Evolutionary conservation across 2,113 vertebrate genomes (phyloP), one percentile per base, ranked within the genome.

Genomic region (Dascyllus trimaculatus): DNA sequence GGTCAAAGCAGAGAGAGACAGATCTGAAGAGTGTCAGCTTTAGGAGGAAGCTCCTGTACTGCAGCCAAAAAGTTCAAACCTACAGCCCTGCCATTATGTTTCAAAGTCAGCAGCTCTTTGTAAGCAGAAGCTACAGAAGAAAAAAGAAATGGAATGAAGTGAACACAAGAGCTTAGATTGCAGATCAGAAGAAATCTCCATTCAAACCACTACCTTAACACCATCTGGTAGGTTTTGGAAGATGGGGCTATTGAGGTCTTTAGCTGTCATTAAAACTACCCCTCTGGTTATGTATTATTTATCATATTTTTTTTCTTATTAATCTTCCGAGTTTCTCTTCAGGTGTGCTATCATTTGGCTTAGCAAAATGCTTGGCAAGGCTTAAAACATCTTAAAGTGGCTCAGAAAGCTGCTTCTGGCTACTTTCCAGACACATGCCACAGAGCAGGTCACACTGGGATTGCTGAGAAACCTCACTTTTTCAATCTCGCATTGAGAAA

Each of bases 351-450:
- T 66, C 8, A 8, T 81, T 29, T 49, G 18, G 72, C 65, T 70
- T 66, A 62, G 71, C 77, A 74, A 74, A 79, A 61, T 25, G 51
- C 73, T 62, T 71, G 75, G 66, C 65, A 73, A 26, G 45, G 64
- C 76, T 87, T 83, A 80, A 84, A 82, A 74, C 79, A 78, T 77
- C 73, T 83, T 85, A 81, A 84, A 86, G 71, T 51, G 45, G 66
- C 75, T 82, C 72, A 85, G 48, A 75, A 71, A 77, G 67, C 62
- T 62, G 72, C 81, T 84, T 15, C 72, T 93, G 91, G 89, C 71
- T 24, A 29, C 40, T 62, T 68, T 91, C 84, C 87, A 91, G 81
- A 78, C 76, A 32, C 60, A 81, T 60, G 64, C 75, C 53, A 68
- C 60, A 53, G 56, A 65, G 75, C 65, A 53, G 81, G 57, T 75